phyloP scores from a whole-genome alignment of 2,888 invertebrate genomes.

The Machimus atricapillus region DNA sequence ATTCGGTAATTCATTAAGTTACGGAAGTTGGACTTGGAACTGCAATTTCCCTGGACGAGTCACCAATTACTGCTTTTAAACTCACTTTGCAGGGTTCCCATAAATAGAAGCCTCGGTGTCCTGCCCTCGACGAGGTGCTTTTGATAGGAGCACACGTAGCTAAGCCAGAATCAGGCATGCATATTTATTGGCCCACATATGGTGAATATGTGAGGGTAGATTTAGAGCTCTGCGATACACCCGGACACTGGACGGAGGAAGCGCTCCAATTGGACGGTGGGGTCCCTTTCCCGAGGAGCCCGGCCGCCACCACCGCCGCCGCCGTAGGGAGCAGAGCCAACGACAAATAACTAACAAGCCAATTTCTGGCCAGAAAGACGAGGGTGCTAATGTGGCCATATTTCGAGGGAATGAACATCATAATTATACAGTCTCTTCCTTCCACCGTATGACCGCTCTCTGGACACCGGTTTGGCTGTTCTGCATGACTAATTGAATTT shows the following conservation, averaged over 20 bases:
- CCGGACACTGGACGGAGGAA: background rate
- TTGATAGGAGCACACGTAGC: constrained; percentile 48
- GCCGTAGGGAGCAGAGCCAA: background rate
- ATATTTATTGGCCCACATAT: constrained; percentile 62
- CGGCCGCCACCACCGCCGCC: background rate
- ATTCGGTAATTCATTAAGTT: constrained; percentile 62
- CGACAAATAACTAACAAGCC: constrained; percentile 53
- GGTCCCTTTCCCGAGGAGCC: background rate
- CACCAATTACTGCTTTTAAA: constrained; percentile 53
- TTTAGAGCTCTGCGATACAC: constrained; percentile 18
- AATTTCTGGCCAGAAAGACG: constrained; percentile 57
- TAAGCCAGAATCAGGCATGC: constrained; percentile 50
- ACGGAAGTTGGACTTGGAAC: constrained; percentile 64
- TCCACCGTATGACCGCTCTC: constrained; percentile 32
- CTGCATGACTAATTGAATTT: constrained; percentile 40
- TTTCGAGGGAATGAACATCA: constrained; percentile 55
- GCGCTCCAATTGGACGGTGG: background rate
- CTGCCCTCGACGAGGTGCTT: constrained; percentile 49
- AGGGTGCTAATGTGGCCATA: constrained; percentile 59
- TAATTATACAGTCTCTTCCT: constrained; percentile 52
- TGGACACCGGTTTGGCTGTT: constrained; percentile 36
- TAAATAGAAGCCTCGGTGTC: constrained; percentile 50
- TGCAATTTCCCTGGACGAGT: constrained; percentile 63
- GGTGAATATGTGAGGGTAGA: constrained; percentile 32
- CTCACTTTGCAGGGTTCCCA: constrained; percentile 50